A percentile compares a stretch with the other conserved stretches of the same genome.
phyloP scores from a whole-genome alignment of 2,888 invertebrate genomes.

The Kryphioiulus occultus region DNA sequence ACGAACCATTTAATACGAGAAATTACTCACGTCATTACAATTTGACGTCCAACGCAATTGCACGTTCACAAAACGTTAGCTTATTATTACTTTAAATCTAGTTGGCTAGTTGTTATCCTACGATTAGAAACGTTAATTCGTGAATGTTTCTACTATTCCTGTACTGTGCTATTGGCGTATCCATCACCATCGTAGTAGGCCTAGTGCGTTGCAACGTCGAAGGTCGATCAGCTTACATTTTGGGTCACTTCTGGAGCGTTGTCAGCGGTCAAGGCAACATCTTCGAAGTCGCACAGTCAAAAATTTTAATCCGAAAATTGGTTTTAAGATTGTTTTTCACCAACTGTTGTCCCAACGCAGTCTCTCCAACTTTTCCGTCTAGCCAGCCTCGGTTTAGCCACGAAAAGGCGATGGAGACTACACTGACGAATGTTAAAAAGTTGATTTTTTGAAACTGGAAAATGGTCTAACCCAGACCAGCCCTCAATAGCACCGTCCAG shows the following conservation, averaged over 20 bases:
- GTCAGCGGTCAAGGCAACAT: not conserved
- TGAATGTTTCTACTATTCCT: not conserved
- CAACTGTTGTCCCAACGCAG: not conserved
- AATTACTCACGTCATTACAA: slow-evolving; percentile 4
- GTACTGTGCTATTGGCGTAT: not conserved
- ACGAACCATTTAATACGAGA: not conserved
- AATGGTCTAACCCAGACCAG: not conserved
- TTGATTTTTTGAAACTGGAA: not conserved
- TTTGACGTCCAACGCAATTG: not conserved
- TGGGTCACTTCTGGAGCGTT: not conserved
- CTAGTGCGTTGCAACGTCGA: not conserved
- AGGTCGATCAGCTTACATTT: slow-evolving; percentile 36
- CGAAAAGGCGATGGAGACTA: not conserved
- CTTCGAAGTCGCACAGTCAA: not conserved
- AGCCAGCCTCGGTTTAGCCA: not conserved
- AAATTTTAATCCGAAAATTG: not conserved
- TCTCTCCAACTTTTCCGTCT: not conserved
- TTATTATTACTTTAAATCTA: not conserved
- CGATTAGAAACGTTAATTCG: not conserved
- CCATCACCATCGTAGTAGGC: not conserved
- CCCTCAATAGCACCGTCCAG: not conserved
- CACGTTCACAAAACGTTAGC: not conserved
- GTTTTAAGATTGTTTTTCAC: not conserved
- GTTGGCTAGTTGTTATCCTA: not conserved
- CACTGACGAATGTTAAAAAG: no score